Base-by-base conservation (phyloP, 1,140 invertebrate species). In the Drosophila pseudoananassae region DNA sequence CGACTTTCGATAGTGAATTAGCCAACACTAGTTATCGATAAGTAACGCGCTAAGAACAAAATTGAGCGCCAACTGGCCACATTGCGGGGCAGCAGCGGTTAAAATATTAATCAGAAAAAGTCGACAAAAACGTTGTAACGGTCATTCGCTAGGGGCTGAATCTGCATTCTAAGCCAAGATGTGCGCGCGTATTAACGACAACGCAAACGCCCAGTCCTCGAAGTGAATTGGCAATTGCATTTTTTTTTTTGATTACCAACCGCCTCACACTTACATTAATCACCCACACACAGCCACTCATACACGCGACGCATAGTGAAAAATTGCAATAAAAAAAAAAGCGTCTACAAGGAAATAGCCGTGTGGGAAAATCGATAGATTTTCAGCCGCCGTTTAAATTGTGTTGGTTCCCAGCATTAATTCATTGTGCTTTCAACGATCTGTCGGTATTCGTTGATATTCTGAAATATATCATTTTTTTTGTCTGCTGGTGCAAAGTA, bases 341-440 rank as follows among this genome's bases (percentile, higher is more conserved):
- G 59, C 59, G 36, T 63, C 59, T 56, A 14, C 36, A 20, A 43
- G 33, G 57, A 54, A 60, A 17, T 27, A 27, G n/a, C 31, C 56
- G 14, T 29, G 50, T 68, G 25, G 63, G 66, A 69, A 70, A 70
- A 70, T 69, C 66, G 38, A 63, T 63, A 53, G 61, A 69, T 54
- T 66, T 65, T 54, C 65, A n/a, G 27, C 12, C 15, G 31, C 31
- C 25, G 40, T 61, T 9, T 9, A 43, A 43, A 57, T 15, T 23
- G 29, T 64, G 15, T 31, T 33, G 33, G 10, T 36, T 36, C 10
- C 33, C 33, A 36, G 33, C 47, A n/a, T 47, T 68, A 49, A 17
- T 29, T 60, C 25, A 25, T 15, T 47, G 31, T 43, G 15, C n/a
- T 63, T 49, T 25, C 14, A 12, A 12, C 33, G 27, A 51, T 31